Base-by-base conservation (phyloP, 2,113 vertebrate genomes). In the Sarotherodon lohbergeri region DNA sequence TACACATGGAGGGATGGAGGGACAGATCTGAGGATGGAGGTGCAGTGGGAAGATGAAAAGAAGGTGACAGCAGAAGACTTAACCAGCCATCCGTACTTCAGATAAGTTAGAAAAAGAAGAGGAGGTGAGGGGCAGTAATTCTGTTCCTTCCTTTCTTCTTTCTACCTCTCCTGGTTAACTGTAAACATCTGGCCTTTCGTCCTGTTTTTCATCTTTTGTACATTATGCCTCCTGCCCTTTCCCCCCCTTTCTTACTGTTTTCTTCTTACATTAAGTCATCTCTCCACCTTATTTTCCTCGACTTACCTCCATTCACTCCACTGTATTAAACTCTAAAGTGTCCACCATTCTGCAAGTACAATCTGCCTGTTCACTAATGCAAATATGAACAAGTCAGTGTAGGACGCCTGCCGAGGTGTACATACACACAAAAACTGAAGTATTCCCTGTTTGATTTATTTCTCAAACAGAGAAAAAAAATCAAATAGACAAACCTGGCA, bases 171-270 rank as follows among this genome's bases (percentile, higher is more conserved):
- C 32, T 79, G 32, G 41, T 80, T 94, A 94, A 95, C 86, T 50
- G 78, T 84, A 90, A 94, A 90, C 93, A 95, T 86, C 89, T 93
- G 90, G 86, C 81, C 59, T 86, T 90, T 82, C 86, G 86, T 90
- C 59, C 29, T 39, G 79, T 56, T 48, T 22, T 80, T 29, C 29
- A 81, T 29, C 36, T 19, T 91, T 89, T 91, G 86, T 80, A 24
- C 85, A 89, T 85, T 78, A 76, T 24, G 52, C 80, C 86, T 84
- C 79, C 87, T 27, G 27, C 59, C 81, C 36, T 54, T 39, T 86
- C 24, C 84, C 43, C 41, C 17, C 55, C 50, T n/a, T 13, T 52
- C 80, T 83, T 14, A 68, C 22, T 57, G 34, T 85, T 84, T 76
- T 46, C 22, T 66, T 22, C 55, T 86, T 16, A 39, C 14, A 63